Conservation (phyloP, 30 jellyfish, hydroid and myxozoan species). For the Chironex yamaguchii region DNA sequence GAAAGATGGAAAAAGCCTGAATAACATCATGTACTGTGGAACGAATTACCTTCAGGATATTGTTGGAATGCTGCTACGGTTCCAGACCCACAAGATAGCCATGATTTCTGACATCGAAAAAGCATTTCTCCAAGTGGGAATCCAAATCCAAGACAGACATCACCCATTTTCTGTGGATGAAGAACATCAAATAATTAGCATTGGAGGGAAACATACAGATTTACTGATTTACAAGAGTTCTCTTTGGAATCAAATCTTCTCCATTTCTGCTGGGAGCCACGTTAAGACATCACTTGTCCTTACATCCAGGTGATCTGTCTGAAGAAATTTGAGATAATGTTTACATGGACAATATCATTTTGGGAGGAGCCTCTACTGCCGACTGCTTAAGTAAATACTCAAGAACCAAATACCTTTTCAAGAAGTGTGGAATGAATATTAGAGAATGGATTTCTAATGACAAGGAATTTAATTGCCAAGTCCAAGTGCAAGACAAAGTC, state of each 20-base stretch:
- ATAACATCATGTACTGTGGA: neutral
- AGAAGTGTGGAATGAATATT: slow-evolving; percentile 14
- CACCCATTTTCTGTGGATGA: slow-evolving; percentile 43
- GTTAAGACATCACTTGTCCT: slow-evolving; percentile 33
- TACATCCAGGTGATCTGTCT: no score
- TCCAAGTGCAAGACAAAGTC: slow-evolving; percentile 3
- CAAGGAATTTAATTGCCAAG: neutral
- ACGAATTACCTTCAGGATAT: slow-evolving; percentile 42
- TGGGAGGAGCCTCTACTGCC: no score
- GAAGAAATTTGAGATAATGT: neutral
- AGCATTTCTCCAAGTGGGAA: slow-evolving; percentile 26
- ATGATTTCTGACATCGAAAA: slow-evolving; percentile 25
- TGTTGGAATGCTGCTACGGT: slow-evolving; percentile 44
- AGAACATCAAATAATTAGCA: slow-evolving; percentile 8
- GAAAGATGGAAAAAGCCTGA: neutral
- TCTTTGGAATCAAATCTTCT: slow-evolving; percentile 42
- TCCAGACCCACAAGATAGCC: slow-evolving; percentile 27
- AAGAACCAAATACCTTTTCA: slow-evolving; percentile 2
- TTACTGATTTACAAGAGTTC: slow-evolving; percentile 53
- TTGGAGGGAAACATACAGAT: slow-evolving; percentile 9
- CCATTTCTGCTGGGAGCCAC: slow-evolving; percentile 67
- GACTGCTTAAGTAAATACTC: no score
- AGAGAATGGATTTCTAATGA: slow-evolving; percentile 50
- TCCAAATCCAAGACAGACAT: slow-evolving; percentile 60
- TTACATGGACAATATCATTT: slow-evolving; percentile 2